These are phyloP conservation scores for Volucella bombylans DNA, from an alignment of 2,888 invertebrate genomes.

Conservation along the genomic window DNA sequence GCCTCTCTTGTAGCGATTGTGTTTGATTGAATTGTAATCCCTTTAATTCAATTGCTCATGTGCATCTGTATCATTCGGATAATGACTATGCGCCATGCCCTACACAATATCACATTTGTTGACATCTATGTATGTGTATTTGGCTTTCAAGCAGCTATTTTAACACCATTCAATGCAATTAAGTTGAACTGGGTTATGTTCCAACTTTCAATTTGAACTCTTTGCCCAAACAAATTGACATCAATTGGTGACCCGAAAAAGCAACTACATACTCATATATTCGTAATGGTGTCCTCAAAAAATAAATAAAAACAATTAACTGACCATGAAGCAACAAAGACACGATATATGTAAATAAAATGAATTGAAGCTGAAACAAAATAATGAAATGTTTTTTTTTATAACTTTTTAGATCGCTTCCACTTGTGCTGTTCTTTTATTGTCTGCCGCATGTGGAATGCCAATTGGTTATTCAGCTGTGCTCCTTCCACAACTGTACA, in stretches of 20 bases:
- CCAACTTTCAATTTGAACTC: conserved; percentile 33
- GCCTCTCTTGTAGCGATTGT: too few relatives aligned
- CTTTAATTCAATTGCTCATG: not conserved
- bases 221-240: conserved; percentile 55
- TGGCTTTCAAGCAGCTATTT: not conserved
- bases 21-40: too few relatives aligned
- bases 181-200: conserved; percentile 16
- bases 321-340: not conserved
- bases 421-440: conserved; percentile 87
- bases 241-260: conserved; percentile 43
- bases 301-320: not conserved
- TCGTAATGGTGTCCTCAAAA: not conserved
- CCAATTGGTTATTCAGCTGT: conserved; percentile 90
- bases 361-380: conserved; percentile 5
- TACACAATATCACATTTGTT: not conserved
- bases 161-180: conserved; percentile 22
- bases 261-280: not conserved
- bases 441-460: conserved; percentile 90
- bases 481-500: conserved; percentile 88
- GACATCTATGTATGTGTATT: conserved; percentile 8
- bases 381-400: conserved; percentile 6
- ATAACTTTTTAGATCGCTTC: conserved; percentile 85
- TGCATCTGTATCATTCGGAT: not conserved
- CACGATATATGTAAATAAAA: not conserved
- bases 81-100: not conserved